Percentiles rank a stretch among this genome's conserved stretches.
Evolutionary conservation across 1,140 invertebrate species (phyloP).

Genomic region (Lepidurus packardi): DNA sequence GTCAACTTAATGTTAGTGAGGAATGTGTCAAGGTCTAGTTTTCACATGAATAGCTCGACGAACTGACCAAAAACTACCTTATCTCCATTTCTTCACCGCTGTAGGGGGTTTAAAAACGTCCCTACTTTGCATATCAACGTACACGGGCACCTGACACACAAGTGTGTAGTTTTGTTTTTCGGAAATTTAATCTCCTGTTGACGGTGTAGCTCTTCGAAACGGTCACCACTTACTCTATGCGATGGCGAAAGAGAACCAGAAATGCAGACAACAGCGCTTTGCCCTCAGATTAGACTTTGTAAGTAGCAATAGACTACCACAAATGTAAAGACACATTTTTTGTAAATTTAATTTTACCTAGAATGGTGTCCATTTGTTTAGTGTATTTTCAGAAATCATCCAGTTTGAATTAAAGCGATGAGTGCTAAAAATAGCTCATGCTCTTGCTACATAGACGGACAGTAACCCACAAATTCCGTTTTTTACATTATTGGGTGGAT

Average conservation of each 20-base stretch:
- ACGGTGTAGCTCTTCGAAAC: background rate
- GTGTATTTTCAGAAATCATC: no score
- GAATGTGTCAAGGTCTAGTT: background rate
- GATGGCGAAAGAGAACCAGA: background rate
- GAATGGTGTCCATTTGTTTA: no score
- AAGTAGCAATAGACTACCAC: background rate
- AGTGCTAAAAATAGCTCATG: background rate
- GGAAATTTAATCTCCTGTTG: background rate
- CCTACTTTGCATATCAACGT: background rate
- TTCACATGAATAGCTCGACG: background rate
- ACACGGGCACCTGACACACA: background rate
- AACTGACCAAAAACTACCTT: background rate
- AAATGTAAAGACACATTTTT: no score
- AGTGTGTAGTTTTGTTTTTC: background rate
- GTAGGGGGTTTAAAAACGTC: background rate
- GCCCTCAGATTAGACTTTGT: background rate
- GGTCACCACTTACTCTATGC: background rate
- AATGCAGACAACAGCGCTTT: background rate
- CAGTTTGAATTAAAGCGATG: no score
- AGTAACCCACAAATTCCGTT: conserved; percentile 1
- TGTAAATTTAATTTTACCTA: no score
- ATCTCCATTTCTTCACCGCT: background rate
- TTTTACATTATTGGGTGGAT: background rate
- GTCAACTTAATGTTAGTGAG: background rate
- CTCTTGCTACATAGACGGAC: background rate